phyloP scores from a whole-genome alignment of 2,113 vertebrate species.

The Spheniscus mendiculus region DNA sequence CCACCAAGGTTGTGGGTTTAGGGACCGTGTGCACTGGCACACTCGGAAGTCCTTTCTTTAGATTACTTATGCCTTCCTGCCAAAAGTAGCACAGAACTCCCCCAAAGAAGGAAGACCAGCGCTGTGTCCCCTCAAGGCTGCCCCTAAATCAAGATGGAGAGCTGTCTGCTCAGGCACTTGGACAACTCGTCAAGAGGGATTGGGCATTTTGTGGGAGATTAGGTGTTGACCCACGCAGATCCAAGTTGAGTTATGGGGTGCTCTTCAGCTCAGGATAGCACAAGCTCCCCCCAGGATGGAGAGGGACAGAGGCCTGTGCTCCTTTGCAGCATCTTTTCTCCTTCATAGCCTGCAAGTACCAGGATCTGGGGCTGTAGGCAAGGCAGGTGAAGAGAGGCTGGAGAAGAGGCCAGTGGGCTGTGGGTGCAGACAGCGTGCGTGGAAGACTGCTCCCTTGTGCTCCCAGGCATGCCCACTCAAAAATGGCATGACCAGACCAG shows the following conservation, averaged over 20 bases:
- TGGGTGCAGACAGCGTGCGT: fast-evolving
- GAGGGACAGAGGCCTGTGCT: neutral
- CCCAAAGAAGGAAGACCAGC: neutral
- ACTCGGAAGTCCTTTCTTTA: neutral
- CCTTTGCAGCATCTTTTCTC: neutral
- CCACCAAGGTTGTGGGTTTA: neutral
- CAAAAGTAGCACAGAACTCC: neutral
- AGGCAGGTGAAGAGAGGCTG: neutral
- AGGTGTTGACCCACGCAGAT: neutral
- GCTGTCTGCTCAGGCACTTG: neutral
- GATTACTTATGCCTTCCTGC: neutral
- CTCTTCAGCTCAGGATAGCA: neutral
- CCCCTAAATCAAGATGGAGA: neutral
- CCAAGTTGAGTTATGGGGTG: neutral
- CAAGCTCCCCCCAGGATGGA: fast-evolving
- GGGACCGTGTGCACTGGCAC: neutral
- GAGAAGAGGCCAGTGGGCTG: neutral
- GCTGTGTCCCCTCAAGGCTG: neutral
- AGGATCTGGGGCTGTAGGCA: neutral
- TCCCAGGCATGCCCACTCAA: neutral
- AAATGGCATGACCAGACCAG: neutral
- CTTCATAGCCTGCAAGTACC: neutral
- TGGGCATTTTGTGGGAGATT: neutral
- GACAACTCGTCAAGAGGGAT: neutral
- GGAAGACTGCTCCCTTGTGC: neutral